phyloP scores from a whole-genome alignment of 2,888 invertebrate genomes.

The Stenodera caucasica region DNA sequence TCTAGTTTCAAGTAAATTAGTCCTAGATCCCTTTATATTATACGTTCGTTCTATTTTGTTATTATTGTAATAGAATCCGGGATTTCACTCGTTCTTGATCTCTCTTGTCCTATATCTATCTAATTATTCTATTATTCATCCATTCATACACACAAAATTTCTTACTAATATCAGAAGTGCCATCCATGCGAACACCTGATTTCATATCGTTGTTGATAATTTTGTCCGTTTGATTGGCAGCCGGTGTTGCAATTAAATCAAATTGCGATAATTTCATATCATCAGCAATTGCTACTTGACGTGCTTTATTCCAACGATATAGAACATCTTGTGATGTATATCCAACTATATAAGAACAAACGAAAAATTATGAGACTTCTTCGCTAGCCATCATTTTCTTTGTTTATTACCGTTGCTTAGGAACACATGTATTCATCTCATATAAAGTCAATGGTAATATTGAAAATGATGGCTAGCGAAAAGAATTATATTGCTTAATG shows the following conservation, averaged over 20 bases:
- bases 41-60: background rate
- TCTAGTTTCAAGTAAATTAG: background rate
- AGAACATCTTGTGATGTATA: constrained; percentile 73
- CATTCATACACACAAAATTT: background rate
- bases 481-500: too few species aligned
- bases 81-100: background rate
- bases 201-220: constrained; percentile 49
- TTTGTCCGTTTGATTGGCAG: constrained; percentile 67
- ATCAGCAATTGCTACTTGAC: constrained; percentile 75
- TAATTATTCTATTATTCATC: background rate
- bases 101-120: background rate
- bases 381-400: too few species aligned
- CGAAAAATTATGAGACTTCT: too few species aligned
- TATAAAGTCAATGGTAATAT: too few species aligned
- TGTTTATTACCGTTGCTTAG: too few species aligned
- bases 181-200: constrained; percentile 41
- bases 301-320: constrained; percentile 72
- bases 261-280: constrained; percentile 86
- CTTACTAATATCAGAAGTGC: constrained; percentile 20
- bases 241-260: constrained; percentile 75
- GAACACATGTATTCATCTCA: too few species aligned
- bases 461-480: too few species aligned
- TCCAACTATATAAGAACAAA: constrained; percentile 63
- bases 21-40: background rate
- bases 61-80: background rate